Conservation (phyloP, 2,113 vertebrate species). For the Grus americana region DNA sequence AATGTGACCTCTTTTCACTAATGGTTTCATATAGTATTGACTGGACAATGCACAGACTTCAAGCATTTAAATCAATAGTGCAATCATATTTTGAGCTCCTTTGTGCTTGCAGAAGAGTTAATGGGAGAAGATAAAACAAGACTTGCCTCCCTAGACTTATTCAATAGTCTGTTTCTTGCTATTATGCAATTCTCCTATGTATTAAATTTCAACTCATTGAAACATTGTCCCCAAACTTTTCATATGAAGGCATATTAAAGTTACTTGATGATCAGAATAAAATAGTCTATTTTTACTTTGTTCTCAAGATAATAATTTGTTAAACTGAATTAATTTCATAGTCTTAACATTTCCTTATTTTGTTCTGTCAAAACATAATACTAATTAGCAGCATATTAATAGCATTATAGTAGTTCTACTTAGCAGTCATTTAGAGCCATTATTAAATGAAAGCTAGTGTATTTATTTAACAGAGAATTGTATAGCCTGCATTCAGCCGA, state of each 20-base stretch:
- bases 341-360: neutral
- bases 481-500: neutral
- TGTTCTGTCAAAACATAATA: neutral
- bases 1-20: neutral
- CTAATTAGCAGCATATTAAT: constrained; percentile 1
- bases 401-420: neutral
- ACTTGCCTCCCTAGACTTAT: neutral
- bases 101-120: neutral
- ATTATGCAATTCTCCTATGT: neutral
- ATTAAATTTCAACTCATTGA: neutral
- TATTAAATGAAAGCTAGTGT: neutral
- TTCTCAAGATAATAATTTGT: neutral
- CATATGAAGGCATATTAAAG: neutral
- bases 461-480: neutral
- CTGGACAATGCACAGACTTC: neutral
- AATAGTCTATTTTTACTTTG: neutral
- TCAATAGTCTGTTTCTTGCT: neutral
- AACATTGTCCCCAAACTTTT: neutral
- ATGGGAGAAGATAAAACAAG: neutral
- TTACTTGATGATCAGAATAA: neutral
- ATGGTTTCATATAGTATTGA: neutral
- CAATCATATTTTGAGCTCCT: neutral
- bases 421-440: neutral
- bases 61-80: neutral
- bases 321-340: neutral